Percentiles rank a stretch among this genome's conserved stretches.
Evolutionary conservation across 2,797 vertebrate species (phyloP).

Genomic region (Pipistrellus pipistrellus): DNA sequence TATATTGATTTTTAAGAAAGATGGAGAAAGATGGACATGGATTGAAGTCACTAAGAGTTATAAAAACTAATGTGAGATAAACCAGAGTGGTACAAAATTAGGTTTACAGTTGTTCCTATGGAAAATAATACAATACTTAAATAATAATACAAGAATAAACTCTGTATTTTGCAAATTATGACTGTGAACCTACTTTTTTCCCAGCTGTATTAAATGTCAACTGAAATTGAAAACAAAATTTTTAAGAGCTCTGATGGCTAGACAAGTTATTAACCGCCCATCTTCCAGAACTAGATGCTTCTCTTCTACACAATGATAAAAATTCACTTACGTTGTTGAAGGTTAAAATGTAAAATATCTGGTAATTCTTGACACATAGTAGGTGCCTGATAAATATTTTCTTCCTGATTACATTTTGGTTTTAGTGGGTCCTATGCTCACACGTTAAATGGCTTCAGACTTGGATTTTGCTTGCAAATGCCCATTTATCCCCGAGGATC

Average conservation of each 20-base stretch:
- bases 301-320: neutral
- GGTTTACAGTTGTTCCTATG: neutral
- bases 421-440: neutral
- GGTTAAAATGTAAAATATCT: conserved; percentile 25
- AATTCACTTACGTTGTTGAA: neutral
- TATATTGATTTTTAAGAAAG: neutral
- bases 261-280: neutral
- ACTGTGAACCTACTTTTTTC: neutral
- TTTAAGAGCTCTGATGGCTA: neutral
- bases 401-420: neutral
- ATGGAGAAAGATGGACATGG: neutral
- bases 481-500: neutral
- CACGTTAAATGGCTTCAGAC: neutral
- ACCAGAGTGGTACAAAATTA: neutral
- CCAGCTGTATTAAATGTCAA: neutral
- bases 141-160: neutral
- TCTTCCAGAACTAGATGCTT: neutral
- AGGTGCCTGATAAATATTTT: neutral
- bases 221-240: neutral
- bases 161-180: neutral
- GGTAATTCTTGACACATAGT: neutral
- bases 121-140: neutral
- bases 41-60: neutral
- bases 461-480: neutral
- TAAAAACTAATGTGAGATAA: neutral